phyloP scores from a whole-genome alignment of 1,140 invertebrate species.

The Micrasema longulum region DNA sequence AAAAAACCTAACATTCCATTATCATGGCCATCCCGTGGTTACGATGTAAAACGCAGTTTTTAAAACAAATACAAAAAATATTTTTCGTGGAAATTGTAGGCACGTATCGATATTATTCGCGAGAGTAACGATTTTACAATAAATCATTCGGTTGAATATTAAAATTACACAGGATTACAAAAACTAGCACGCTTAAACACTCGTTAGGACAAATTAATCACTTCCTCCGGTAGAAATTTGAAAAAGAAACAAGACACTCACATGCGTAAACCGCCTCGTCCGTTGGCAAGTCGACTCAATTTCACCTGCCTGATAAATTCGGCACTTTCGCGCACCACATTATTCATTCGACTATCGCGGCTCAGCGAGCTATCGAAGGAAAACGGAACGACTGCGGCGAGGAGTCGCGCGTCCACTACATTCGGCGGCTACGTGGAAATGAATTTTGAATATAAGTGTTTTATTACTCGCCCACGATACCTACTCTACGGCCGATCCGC shows the following conservation, averaged over 20 bases:
- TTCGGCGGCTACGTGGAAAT: slow-evolving; percentile 36
- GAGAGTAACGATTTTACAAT: too few relatives aligned
- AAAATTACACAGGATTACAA: too few relatives aligned
- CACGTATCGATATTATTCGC: too few relatives aligned
- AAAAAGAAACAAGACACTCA: slow-evolving; percentile 27
- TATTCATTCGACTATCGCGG: slow-evolving; percentile 33
- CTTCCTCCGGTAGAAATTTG: not conserved
- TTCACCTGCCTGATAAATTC: slow-evolving; percentile 39
- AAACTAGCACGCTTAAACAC: not conserved
- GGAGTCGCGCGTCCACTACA: slow-evolving; percentile 11
- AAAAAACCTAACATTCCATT: slow-evolving; percentile 9
- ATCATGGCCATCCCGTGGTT: slow-evolving; percentile 21
- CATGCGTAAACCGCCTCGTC: slow-evolving; percentile 34
- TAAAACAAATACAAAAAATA: too few relatives aligned
- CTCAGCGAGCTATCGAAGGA: slow-evolving; percentile 8
- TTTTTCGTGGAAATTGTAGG: too few relatives aligned
- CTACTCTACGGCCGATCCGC: slow-evolving; percentile 18
- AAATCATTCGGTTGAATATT: too few relatives aligned
- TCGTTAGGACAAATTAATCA: not conserved
- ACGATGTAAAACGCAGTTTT: not conserved
- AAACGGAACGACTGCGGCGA: slow-evolving; percentile 10
- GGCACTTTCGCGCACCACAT: slow-evolving; percentile 35
- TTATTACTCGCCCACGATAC: slow-evolving; percentile 35
- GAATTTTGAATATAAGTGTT: slow-evolving; percentile 37
- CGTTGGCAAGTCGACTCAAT: slow-evolving; percentile 35